These are phyloP conservation scores for Thrips palmi DNA, from an alignment of 1,140 invertebrate species.

Conservation along the genomic window DNA sequence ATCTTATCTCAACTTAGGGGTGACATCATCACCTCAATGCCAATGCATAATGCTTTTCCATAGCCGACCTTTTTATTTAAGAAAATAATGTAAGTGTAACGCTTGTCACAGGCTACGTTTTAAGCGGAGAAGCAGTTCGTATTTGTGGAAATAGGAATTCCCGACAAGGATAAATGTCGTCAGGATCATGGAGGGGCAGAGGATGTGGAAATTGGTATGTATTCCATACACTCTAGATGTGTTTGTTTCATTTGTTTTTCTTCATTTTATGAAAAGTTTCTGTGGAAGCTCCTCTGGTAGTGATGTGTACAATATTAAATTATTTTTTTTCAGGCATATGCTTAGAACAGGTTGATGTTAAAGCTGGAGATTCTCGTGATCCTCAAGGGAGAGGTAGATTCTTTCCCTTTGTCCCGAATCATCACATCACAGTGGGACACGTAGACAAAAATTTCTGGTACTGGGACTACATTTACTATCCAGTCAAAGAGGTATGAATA, in stretches of 20 bases:
- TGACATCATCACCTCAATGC: too few relatives aligned
- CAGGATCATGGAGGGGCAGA: conserved; percentile 22
- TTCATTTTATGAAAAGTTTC: not conserved
- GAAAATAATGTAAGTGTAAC: too few relatives aligned
- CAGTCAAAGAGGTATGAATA: conserved; percentile 53
- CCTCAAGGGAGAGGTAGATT: conserved; percentile 67
- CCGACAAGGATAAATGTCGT: conserved; percentile 46
- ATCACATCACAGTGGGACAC: conserved; percentile 75
- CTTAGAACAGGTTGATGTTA: conserved; percentile 67
- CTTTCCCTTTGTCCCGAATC: conserved; percentile 82
- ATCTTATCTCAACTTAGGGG: too few relatives aligned
- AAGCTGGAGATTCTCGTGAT: conserved; percentile 74
- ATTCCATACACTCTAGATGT: conserved; percentile 26
- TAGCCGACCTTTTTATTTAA: too few relatives aligned
- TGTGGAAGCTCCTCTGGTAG: too few relatives aligned
- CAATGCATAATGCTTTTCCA: too few relatives aligned
- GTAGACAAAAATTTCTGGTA: conserved; percentile 72
- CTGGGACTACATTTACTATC: conserved; percentile 88
- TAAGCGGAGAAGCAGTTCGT: conserved; percentile 59
- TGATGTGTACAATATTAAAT: too few relatives aligned
- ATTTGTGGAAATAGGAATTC: conserved; percentile 55
- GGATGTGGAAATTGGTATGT: conserved; percentile 20
- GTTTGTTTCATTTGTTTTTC: not conserved
- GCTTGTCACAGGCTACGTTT: conserved; percentile 72
- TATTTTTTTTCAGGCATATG: conserved; percentile 44